Evolutionary conservation across 2,113 vertebrate genomes (phyloP), one percentile per base, ranked within the genome.

Genomic region (Varanus komodoensis): DNA sequence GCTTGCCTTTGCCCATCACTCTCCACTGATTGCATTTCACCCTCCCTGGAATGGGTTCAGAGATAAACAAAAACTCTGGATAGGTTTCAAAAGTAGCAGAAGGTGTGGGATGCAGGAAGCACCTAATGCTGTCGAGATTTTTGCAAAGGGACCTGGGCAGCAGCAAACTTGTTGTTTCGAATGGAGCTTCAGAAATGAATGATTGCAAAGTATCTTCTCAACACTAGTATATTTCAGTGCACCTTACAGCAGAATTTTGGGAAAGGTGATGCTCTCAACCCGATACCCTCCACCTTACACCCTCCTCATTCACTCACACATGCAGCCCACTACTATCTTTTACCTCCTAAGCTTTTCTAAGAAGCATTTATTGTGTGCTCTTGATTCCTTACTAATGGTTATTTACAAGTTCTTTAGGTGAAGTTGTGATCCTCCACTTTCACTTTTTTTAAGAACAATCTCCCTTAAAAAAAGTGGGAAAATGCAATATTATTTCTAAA

Each of bases 31-130:
- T 44, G 87, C 95, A 6, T 96, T 95, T 93, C 75, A 23, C 91
- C 93, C n/a, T 93, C 95, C 52, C 94, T 92, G 94, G 86, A 87
- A 90, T 27, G 90, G 93, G 90, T 90, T 91, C 89, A 86, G 88
- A 48, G 93, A 89, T 34, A 88, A 92, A 88, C 92, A 89, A 73
- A 67, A 91, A 86, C 54, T 89, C 94, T 96, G 96, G 95, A 93
- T 91, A 73, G 7, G 32, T 50, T 94, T 95, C 96, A 96, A 86
- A 93, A 74, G 91, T 91, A 92, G 89, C 96, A 96, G 95, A 94
- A 94, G 95, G 96, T 90, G 89, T 52, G n/a, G 90, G 95, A 93
- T 75, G 91, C 32, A 7, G 84, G 93, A 89, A 86, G 82, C 88
- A 89, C 61, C 92, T 79, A 32, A 38, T 84, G 85, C 69, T 61